Evolutionary conservation across 2,797 vertebrate genomes (phyloP).

Genomic region (Centropyge bicolor): DNA sequence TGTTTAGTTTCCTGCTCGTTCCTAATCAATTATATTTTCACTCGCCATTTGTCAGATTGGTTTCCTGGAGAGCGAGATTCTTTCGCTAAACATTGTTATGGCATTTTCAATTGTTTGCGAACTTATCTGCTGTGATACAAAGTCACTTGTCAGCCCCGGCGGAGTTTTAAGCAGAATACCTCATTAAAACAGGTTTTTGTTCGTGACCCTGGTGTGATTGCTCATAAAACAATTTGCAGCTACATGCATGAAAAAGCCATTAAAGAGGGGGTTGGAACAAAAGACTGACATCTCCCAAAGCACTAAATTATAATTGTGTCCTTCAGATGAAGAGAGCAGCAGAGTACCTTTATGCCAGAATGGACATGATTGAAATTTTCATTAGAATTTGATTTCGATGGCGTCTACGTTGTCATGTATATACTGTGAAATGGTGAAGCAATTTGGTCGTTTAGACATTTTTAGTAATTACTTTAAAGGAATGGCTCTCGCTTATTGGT

Average conservation of each 20-base stretch:
- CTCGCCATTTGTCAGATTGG: constrained; percentile 14
- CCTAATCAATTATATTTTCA: constrained; percentile 31
- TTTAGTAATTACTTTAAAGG: neutral
- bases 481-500: neutral
- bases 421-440: constrained; percentile 24
- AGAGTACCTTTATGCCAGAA: neutral
- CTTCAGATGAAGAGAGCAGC: constrained; percentile 48
- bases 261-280: constrained; percentile 61
- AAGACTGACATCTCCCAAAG: constrained; percentile 55
- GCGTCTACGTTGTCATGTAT: constrained; percentile 8
- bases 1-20: constrained; percentile 14
- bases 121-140: constrained; percentile 32
- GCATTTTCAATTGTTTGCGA: constrained; percentile 32
- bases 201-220: constrained; percentile 56
- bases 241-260: constrained; percentile 49
- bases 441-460: constrained; percentile 20
- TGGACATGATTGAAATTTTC: constrained; percentile 37
- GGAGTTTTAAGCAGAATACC: constrained; percentile 54
- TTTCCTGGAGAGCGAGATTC: constrained; percentile 32
- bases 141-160: constrained; percentile 39
- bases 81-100: constrained; percentile 26
- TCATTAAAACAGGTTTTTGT: constrained; percentile 67
- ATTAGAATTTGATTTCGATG: constrained; percentile 42
- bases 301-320: constrained; percentile 53
- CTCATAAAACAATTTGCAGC: constrained; percentile 50